Percentiles rank a stretch among this genome's conserved stretches.
phyloP scores from a whole-genome alignment of 2,113 vertebrate genomes.

The Willisornis vidua region DNA sequence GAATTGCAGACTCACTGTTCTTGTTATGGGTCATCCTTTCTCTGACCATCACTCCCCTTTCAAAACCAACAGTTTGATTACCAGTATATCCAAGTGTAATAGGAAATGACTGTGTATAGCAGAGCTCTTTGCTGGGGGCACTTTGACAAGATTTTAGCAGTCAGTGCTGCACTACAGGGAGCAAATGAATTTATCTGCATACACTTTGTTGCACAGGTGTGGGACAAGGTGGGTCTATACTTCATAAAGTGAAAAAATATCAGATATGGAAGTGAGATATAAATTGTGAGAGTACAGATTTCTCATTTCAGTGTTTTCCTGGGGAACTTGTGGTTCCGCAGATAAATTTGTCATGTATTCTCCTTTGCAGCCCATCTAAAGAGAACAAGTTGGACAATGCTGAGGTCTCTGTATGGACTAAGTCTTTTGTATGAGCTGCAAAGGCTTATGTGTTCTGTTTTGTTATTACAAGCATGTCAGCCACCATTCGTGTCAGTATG shows the following conservation, averaged over 20 bases:
- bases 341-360: background rate
- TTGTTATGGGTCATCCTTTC: background rate
- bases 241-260: background rate
- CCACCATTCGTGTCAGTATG: background rate
- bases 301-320: background rate
- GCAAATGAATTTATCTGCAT: background rate
- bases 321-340: background rate
- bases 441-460: background rate
- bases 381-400: background rate
- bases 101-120: background rate
- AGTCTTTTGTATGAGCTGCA: background rate
- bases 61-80: background rate
- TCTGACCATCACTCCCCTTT: background rate
- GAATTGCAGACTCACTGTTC: background rate
- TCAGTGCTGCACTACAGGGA: background rate
- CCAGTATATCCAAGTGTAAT: background rate
- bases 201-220: accelerated
- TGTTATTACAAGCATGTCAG: background rate
- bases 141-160: background rate
- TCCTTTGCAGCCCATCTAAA: background rate
- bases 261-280: background rate
- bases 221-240: accelerated
- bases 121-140: background rate
- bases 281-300: background rate
- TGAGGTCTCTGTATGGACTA: background rate